A percentile compares a stretch with the other conserved stretches of the same genome.
Conservation (phyloP, 2,113 vertebrate genomes). For the Pyxicephalus adspersus region DNA sequence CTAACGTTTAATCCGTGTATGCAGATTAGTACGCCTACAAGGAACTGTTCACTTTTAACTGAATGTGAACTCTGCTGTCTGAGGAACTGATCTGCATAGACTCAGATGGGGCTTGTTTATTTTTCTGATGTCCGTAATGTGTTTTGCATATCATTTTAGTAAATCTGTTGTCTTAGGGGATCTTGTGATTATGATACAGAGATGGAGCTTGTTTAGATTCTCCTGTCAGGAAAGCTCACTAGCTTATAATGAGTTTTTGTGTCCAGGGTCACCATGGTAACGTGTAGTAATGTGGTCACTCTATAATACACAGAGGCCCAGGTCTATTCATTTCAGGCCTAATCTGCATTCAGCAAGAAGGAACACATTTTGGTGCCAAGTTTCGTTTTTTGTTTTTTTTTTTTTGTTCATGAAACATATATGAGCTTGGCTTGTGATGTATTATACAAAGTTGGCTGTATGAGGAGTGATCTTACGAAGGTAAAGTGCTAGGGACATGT, state of each 20-base stretch:
- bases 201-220: no score
- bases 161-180: background rate
- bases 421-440: conserved; percentile 46
- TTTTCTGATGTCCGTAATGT: background rate
- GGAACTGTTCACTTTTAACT: conserved; percentile 1
- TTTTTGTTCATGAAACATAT: conserved; percentile 43
- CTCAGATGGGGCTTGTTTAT: background rate
- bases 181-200: conserved; percentile 50
- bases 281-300: background rate
- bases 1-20: background rate
- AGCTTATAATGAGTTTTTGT: no score
- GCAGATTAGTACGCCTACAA: background rate
- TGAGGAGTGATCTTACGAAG: conserved; percentile 20
- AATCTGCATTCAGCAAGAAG: conserved; percentile 23
- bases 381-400: background rate
- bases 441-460: conserved; percentile 31
- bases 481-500: conserved; percentile 21
- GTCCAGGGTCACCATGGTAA: background rate
- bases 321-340: background rate
- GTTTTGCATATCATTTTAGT: background rate
- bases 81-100: conserved; percentile 17
- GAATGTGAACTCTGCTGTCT: background rate
- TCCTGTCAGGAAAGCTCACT: no score
- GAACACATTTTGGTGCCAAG: conserved; percentile 10
- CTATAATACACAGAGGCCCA: background rate